phyloP scores from a whole-genome alignment of 2,113 vertebrate genomes.

The Eulemur rufifrons region DNA sequence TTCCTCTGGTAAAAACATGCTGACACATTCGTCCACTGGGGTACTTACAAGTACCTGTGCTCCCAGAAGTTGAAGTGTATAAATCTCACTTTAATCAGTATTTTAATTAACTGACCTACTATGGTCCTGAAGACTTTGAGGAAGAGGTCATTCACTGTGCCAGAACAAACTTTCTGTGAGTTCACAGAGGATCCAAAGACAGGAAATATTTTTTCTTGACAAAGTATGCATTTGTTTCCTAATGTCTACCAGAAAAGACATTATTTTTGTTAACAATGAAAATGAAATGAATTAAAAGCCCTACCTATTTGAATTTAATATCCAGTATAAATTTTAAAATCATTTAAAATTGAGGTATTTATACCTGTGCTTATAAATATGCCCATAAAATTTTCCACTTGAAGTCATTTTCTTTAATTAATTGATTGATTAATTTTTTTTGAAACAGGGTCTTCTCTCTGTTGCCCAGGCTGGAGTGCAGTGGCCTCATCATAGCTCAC shows the following conservation, averaged over 20 bases:
- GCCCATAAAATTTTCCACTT: background rate
- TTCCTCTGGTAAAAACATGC: background rate
- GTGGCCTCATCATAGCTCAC: too few species aligned
- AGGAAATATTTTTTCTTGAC: background rate
- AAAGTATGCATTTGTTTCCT: background rate
- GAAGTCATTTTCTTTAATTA: background rate
- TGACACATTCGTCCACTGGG: background rate
- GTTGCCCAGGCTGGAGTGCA: too few species aligned
- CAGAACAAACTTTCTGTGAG: background rate
- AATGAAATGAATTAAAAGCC: background rate
- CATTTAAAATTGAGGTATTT: background rate
- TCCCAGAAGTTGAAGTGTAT: background rate
- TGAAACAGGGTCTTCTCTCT: too few species aligned
- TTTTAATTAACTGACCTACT: background rate
- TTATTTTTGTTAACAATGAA: constrained; percentile 4
- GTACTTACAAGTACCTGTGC: background rate
- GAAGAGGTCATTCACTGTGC: background rate
- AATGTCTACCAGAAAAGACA: background rate
- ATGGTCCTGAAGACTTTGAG: background rate
- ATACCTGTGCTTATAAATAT: background rate
- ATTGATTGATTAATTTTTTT: too few species aligned
- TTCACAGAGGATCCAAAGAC: background rate
- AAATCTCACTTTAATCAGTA: background rate
- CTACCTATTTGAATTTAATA: background rate
- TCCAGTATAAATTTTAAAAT: background rate